Evolutionary conservation across 2,888 invertebrate species (phyloP).

Genomic region (Pegoplata infirma): DNA sequence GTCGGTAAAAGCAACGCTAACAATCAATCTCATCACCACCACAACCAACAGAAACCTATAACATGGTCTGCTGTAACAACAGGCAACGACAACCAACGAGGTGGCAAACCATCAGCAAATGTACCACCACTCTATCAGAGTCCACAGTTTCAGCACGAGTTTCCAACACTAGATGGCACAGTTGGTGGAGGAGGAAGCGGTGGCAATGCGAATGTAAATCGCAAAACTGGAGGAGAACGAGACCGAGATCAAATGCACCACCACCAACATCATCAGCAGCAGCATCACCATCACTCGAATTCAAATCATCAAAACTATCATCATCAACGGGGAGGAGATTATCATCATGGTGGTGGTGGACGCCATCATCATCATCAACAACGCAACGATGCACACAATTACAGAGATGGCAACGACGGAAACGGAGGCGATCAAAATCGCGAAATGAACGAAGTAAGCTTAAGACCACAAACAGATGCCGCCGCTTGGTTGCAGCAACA

Average conservation of each 20-base stretch:
- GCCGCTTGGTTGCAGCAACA: conserved; percentile 75
- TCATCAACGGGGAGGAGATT: conserved; percentile 56
- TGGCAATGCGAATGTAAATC: conserved; percentile 70
- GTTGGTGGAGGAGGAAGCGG: conserved; percentile 76
- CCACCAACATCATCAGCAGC: conserved; percentile 65
- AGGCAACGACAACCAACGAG: conserved; percentile 75
- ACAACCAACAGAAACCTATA: conserved; percentile 79
- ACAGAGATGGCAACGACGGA: conserved; percentile 77
- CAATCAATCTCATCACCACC: conserved; percentile 64
- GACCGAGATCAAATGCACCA: conserved; percentile 63
- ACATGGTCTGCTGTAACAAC: conserved; percentile 83
- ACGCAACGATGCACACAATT: conserved; percentile 70
- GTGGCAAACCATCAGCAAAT: conserved; percentile 67
- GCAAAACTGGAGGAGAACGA: conserved; percentile 44
- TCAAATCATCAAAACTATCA: conserved; percentile 67
- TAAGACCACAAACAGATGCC: conserved; percentile 77
- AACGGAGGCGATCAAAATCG: conserved; percentile 66
- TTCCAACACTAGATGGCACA: conserved; percentile 88
- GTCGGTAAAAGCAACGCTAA: conserved; percentile 60
- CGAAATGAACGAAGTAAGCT: conserved; percentile 72
- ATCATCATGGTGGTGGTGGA: conserved; percentile 64
- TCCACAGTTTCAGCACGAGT: conserved; percentile 96
- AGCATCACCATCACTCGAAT: conserved; percentile 65
- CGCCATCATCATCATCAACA: conserved; percentile 66
- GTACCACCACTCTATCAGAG: conserved; percentile 86